Evolutionary conservation across 2,113 vertebrate species (phyloP).

Genomic region (Pogonocichla stellata): DNA sequence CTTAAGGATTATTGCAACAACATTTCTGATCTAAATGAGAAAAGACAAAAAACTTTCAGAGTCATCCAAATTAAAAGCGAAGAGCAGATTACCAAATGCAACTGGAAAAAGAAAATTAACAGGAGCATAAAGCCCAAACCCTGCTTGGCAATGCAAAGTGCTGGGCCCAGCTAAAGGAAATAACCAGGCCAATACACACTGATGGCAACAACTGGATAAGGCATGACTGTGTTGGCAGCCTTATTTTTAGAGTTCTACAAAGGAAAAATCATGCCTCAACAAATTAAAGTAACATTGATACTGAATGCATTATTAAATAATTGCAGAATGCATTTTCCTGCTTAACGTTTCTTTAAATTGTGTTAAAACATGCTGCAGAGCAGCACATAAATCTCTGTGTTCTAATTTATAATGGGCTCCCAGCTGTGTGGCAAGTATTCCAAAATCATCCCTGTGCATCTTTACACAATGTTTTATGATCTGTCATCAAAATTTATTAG

Average conservation of each 20-base stretch:
- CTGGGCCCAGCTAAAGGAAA: not conserved
- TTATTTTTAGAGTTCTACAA: not conserved
- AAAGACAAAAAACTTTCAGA: not conserved
- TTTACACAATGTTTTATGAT: constrained; percentile 16
- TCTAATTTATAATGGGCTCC: not conserved
- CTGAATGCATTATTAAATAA: constrained; percentile 17
- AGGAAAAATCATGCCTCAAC: not conserved
- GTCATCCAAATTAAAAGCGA: accelerated
- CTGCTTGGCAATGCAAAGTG: not conserved
- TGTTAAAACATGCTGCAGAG: not conserved
- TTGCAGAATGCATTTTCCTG: not conserved
- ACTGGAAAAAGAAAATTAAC: not conserved
- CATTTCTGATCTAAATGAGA: not conserved
- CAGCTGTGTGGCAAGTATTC: not conserved
- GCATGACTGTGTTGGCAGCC: not conserved
- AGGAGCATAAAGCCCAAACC: not conserved
- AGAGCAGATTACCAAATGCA: not conserved
- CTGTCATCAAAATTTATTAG: constrained; percentile 6
- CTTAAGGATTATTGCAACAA: not conserved
- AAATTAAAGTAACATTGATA: not conserved
- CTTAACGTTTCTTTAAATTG: not conserved
- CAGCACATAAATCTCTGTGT: constrained; percentile 6
- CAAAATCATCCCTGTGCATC: not conserved
- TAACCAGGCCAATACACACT: not conserved
- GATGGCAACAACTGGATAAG: not conserved